Evolutionary conservation across 1,140 invertebrate genomes (phyloP), one percentile per base, ranked within the genome.

Genomic region (Pseudachorutes palmiensis): DNA sequence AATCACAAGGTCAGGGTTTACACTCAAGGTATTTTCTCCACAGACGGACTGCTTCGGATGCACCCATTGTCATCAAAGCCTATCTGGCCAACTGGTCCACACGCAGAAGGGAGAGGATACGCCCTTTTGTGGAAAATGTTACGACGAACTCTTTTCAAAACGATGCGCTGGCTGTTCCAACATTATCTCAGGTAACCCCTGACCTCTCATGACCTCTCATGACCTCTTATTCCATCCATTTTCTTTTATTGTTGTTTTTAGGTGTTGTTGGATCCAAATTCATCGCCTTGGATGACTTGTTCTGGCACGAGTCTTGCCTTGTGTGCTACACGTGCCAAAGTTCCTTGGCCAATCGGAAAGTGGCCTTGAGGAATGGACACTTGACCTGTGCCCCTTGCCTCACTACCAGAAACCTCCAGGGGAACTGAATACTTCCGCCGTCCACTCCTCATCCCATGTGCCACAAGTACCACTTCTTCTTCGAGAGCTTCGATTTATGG

Each of bases 251-350:
- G n/a, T 58, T 24, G 16, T 66, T 66, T 55, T 63, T 29, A 67
- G 66, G 66, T 55, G 66, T 67, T 22, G 41, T 67, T 45, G 66
- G 66, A 26, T 62, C 66, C 9, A 62, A 48, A 32, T 67, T 41
- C 60, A 67, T 67, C 9, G 30, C 66, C 3, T 41, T 41, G 29
- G 60, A 67, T 9, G 66, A 45, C 16, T 16, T 19, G 2, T 16
- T 30, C 41, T 67, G 55, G 36, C 66, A 67, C 31, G 41, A 36
- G 32, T 55, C 60, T 1, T 66, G 65, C 29, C 61, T 66, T 28
- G 31, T 28, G 3, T 66, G 65, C 36, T 14, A 61, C 2, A 28
- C 22, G 9, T 66, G 65, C 29, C 30, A 61, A n/a, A 66, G 30
- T 9, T 66, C 65, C 2, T 29, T 66, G 29, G 65, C 32, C 22